phyloP scores from a whole-genome alignment of 2,113 vertebrate species.

The Prionailurus viverrinus region DNA sequence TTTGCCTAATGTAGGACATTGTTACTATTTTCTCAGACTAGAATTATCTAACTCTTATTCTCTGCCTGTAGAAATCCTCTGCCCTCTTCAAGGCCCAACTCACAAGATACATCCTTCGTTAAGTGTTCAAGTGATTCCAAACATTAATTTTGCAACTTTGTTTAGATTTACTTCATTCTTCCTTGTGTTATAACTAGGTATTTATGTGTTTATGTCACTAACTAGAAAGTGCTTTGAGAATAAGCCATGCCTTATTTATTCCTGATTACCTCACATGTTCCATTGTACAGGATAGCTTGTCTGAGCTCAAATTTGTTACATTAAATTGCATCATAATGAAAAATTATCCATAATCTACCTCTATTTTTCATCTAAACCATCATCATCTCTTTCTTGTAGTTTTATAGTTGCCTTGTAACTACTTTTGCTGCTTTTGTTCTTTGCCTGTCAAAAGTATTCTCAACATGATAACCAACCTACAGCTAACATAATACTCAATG shows the following conservation, averaged over 20 bases:
- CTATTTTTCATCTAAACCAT: background rate
- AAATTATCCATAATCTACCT: background rate
- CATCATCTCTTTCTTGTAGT: background rate
- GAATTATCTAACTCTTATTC: background rate
- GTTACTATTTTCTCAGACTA: background rate
- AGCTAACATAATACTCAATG: background rate
- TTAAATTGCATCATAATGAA: constrained; percentile 47
- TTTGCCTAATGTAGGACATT: background rate
- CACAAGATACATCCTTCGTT: background rate
- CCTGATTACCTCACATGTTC: background rate
- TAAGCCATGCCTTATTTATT: background rate
- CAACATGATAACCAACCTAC: background rate
- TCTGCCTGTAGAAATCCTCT: background rate
- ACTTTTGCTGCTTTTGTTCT: background rate
- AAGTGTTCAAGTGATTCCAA: background rate
- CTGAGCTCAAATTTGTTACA: background rate
- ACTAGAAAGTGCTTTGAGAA: background rate
- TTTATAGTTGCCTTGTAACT: background rate
- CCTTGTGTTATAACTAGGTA: background rate
- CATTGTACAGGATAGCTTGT: background rate
- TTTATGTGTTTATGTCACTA: background rate
- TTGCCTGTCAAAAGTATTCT: background rate
- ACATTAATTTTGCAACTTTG: background rate
- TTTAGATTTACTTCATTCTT: background rate
- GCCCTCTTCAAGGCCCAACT: background rate